phyloP scores from a whole-genome alignment of 92 coral and sea anemone species.

The Palythoa heliodiscus region DNA sequence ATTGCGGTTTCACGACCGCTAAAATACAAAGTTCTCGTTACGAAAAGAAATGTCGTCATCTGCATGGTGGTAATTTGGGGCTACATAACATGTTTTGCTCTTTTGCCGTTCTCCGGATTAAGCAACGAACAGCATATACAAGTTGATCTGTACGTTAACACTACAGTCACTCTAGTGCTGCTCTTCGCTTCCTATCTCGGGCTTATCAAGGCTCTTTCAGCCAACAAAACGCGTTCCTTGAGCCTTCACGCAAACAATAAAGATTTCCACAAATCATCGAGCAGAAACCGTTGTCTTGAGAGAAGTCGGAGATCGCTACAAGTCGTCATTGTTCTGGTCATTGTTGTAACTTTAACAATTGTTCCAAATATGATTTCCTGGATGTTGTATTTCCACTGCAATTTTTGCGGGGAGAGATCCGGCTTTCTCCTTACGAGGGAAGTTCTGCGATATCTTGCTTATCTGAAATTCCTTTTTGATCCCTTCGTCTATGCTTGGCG shows the following conservation, averaged over 20 bases:
- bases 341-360: conserved; percentile 56
- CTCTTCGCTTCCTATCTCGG: conserved; percentile 52
- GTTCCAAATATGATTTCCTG: conserved; percentile 56
- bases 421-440: conserved; percentile 23
- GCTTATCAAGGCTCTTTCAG: conserved; percentile 45
- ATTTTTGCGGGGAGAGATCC: conserved; percentile 19
- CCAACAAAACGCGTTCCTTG: conserved; percentile 18
- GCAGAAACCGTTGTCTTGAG: conserved; percentile 39
- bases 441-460: conserved; percentile 51
- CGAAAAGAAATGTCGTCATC: conserved; percentile 38
- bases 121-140: conserved; percentile 22
- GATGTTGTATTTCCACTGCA: conserved; percentile 48
- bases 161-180: conserved; percentile 43
- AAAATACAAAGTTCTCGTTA: conserved; percentile 52
- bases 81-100: conserved; percentile 52
- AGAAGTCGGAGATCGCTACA: conserved; percentile 46
- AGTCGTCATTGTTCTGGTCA: conserved; percentile 46
- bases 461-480: conserved; percentile 58
- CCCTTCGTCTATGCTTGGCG: conserved; percentile 71
- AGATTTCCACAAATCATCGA: conserved; percentile 8
- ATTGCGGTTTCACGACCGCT: conserved; percentile 58
- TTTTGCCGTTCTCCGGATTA: conserved; percentile 43
- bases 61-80: conserved; percentile 52
- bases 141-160: conserved; percentile 60
- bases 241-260: conserved; percentile 34